These are phyloP conservation scores for Anastrepha obliqua DNA, from an alignment of 1,140 invertebrate genomes.

Conservation along the genomic window DNA sequence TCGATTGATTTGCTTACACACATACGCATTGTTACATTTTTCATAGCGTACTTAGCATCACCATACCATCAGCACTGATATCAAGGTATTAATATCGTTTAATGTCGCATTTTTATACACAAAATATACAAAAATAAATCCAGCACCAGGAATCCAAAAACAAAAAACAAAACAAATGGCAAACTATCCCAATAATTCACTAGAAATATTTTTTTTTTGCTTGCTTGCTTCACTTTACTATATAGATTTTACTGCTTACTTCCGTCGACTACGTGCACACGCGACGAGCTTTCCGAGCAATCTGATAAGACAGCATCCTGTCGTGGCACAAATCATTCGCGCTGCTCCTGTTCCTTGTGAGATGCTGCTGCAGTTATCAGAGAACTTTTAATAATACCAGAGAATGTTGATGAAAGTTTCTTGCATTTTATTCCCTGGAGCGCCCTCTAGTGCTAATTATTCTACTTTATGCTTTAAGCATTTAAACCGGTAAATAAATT, in stretches of 20 bases:
- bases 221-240: slow-evolving; percentile 1
- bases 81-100: not conserved
- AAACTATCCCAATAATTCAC: not conserved
- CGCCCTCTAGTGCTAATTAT: not conserved
- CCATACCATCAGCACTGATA: not conserved
- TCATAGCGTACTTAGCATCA: not conserved
- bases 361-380: slow-evolving; percentile 34
- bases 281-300: slow-evolving; percentile 48
- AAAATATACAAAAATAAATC: not conserved
- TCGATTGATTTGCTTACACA: slow-evolving; percentile 11
- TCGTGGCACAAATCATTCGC: slow-evolving; percentile 14
- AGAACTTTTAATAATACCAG: not conserved
- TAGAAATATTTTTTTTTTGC: not conserved
- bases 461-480: not conserved
- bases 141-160: not conserved
- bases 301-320: slow-evolving; percentile 51
- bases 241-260: not conserved
- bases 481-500: not conserved
- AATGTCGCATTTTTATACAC: not conserved
- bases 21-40: not conserved
- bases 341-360: not conserved
- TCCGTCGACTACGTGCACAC: slow-evolving; percentile 26
- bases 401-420: no score
- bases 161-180: no score
- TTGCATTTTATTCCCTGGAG: not conserved